These are phyloP conservation scores for Todus mexicanus DNA, from an alignment of 2,797 vertebrate genomes.

Conservation along the genomic window DNA sequence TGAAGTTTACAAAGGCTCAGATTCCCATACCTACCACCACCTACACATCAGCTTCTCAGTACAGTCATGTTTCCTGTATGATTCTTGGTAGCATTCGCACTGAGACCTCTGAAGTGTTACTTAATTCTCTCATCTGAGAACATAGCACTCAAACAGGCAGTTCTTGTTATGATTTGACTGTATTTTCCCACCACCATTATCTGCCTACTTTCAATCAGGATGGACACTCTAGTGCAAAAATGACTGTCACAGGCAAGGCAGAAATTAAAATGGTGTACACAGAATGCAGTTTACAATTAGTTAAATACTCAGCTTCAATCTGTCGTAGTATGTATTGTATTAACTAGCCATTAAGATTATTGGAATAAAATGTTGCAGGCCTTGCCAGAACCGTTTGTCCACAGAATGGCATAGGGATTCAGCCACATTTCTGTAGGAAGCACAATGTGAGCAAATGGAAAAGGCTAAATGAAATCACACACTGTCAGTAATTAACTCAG, in stretches of 20 bases:
- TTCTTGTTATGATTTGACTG: neutral
- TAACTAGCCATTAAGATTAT: neutral
- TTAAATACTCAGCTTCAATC: neutral
- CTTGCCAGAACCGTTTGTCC: neutral
- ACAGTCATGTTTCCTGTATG: neutral
- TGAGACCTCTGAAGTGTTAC: neutral
- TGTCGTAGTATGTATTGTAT: neutral
- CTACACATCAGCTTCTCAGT: neutral
- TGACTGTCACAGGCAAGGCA: neutral
- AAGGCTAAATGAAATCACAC: neutral
- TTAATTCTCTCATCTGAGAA: neutral
- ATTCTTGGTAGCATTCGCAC: neutral
- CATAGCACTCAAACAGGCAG: neutral
- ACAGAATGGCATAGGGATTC: neutral
- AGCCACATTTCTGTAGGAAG: neutral
- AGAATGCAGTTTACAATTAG: neutral
- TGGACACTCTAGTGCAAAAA: neutral
- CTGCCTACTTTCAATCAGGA: neutral
- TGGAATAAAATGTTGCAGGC: neutral
- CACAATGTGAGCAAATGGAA: neutral
- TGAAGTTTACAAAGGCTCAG: neutral
- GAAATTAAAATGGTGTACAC: neutral
- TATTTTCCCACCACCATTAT: neutral
- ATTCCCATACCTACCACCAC: neutral
- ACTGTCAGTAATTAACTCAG: neutral